Evolutionary conservation across 2,113 vertebrate species (phyloP).

Genomic region (Nycticryphes semicollaris): DNA sequence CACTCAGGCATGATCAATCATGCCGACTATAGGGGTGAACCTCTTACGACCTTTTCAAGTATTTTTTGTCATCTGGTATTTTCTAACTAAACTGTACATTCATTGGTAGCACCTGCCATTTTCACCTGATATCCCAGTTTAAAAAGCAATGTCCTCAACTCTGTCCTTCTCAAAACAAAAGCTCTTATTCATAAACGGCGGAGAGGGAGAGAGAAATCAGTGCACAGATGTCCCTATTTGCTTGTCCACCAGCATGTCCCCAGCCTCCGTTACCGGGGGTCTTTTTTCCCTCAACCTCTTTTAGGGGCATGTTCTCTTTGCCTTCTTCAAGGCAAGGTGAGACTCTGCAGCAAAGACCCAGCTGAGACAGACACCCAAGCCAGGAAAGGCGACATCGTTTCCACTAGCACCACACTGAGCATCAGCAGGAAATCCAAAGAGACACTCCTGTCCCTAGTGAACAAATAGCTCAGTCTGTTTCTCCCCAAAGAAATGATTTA

Average conservation of each 20-base stretch:
- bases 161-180: background rate
- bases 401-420: background rate
- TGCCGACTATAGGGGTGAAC: background rate
- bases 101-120: background rate
- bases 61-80: background rate
- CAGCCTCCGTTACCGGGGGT: background rate
- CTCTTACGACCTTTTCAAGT: background rate
- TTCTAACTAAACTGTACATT: background rate
- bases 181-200: background rate
- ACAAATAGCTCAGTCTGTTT: background rate
- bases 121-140: background rate
- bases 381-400: background rate
- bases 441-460: background rate
- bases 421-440: background rate
- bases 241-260: background rate
- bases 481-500: background rate
- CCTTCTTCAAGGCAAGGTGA: background rate
- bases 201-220: background rate
- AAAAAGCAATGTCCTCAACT: background rate
- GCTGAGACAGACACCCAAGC: background rate
- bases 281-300: background rate
- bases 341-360: background rate
- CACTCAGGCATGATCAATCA: background rate
- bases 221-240: background rate
- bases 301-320: background rate